Conservation (phyloP, 2,888 invertebrate genomes). For the Athalia rosae region DNA sequence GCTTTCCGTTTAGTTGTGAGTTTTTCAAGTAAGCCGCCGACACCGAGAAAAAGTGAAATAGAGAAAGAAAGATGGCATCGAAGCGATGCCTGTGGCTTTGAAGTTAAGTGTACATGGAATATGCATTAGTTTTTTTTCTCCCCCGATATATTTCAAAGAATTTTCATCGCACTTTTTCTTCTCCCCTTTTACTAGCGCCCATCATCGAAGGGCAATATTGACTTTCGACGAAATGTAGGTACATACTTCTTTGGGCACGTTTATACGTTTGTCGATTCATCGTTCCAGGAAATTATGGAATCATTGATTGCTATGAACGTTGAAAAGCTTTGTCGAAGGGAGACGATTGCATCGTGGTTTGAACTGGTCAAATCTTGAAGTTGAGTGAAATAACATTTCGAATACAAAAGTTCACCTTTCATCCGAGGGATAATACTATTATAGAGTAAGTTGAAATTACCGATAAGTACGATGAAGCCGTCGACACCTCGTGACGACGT, state of each 20-base stretch:
- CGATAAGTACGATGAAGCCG: too few species aligned
- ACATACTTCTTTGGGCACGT: background rate
- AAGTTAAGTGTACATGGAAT: conserved; percentile 50
- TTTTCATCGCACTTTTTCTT: background rate
- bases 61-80: background rate
- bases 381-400: too few species aligned
- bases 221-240: background rate
- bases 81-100: conserved; percentile 43
- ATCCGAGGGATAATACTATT: too few species aligned
- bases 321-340: too few species aligned
- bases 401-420: too few species aligned
- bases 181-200: background rate
- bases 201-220: conserved; percentile 22
- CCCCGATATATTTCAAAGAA: conserved; percentile 14
- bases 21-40: conserved; percentile 33
- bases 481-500: too few species aligned
- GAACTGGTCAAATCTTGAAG: too few species aligned
- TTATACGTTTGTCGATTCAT: too few species aligned
- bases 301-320: background rate
- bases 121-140: conserved; percentile 49
- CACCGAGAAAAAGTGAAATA: background rate
- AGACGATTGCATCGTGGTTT: too few species aligned
- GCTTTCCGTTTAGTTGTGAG: conserved; percentile 30
- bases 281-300: background rate
- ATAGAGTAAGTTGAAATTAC: too few species aligned